Conservation (phyloP, 2,797 vertebrate species). For the Perdix hodgsoniae region DNA sequence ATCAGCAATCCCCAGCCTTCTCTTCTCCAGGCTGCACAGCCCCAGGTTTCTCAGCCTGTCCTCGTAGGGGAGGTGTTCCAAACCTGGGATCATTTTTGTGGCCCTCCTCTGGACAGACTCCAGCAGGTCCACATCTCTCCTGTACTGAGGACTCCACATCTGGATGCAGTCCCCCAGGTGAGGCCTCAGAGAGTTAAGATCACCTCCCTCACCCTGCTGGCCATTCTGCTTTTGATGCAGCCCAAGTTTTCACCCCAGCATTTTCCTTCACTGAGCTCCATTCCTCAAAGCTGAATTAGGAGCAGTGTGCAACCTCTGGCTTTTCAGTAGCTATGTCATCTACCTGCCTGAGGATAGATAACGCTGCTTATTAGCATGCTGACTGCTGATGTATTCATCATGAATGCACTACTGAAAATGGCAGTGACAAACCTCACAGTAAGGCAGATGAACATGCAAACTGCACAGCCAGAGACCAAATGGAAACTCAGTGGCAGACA, state of each 20-base stretch:
- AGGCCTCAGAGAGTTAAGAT: too few species aligned
- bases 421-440: neutral
- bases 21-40: too few species aligned
- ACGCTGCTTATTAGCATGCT: conserved; percentile 30
- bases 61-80: too few species aligned
- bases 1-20: too few species aligned
- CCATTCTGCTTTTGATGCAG: too few species aligned
- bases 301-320: neutral
- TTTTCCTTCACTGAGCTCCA: neutral
- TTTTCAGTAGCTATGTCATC: conserved; percentile 35
- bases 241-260: neutral
- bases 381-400: conserved; percentile 26
- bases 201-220: too few species aligned
- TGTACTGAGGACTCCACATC: too few species aligned
- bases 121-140: too few species aligned
- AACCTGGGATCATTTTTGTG: too few species aligned
- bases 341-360: conserved; percentile 16
- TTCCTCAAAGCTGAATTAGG: neutral
- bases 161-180: too few species aligned
- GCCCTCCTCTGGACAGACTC: too few species aligned
- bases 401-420: neutral
- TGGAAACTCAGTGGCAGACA: neutral
- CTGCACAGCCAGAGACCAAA: neutral
- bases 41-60: too few species aligned
- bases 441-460: neutral